These are phyloP conservation scores for Epinephelus lanceolatus DNA, from an alignment of 2,113 vertebrate species.

Conservation along the genomic window DNA sequence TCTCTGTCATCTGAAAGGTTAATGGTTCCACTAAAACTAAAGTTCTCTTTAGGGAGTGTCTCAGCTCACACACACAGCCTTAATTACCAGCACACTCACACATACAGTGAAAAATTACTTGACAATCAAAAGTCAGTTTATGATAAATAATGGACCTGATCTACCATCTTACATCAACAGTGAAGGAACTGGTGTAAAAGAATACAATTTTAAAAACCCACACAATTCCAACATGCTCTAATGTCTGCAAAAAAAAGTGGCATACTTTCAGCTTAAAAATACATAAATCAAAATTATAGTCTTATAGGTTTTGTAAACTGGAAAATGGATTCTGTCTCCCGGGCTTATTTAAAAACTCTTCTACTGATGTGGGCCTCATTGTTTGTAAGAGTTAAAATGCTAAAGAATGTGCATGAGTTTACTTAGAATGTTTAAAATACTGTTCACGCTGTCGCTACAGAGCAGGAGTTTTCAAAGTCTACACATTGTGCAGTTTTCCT, in stretches of 20 bases:
- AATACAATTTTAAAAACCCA: not conserved
- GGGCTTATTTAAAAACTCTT: not conserved
- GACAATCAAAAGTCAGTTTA: not conserved
- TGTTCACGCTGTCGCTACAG: too few species aligned
- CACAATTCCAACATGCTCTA: not conserved
- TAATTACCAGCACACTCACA: conserved; percentile 41
- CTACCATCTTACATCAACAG: not conserved
- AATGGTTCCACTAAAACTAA: conserved; percentile 70
- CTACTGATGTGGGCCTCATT: not conserved
- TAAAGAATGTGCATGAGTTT: too few species aligned
- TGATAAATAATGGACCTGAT: conserved; percentile 2
- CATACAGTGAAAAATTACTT: conserved; percentile 2
- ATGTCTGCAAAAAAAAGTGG: not conserved
- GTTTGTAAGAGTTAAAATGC: not conserved
- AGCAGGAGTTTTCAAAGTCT: too few species aligned
- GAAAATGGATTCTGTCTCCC: not conserved
- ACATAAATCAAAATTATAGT: not conserved
- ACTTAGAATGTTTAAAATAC: too few species aligned
- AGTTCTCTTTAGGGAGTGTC: conserved; percentile 34
- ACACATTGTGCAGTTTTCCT: too few species aligned
- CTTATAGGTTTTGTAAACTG: not conserved
- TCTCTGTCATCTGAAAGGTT: conserved; percentile 89
- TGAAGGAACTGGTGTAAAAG: not conserved
- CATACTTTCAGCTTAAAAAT: too few species aligned
- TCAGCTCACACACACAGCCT: conserved; percentile 20